Evolutionary conservation across 2,797 vertebrate genomes (phyloP), one percentile per base, ranked within the genome.

Genomic region (Coregonus ussuriensis): DNA sequence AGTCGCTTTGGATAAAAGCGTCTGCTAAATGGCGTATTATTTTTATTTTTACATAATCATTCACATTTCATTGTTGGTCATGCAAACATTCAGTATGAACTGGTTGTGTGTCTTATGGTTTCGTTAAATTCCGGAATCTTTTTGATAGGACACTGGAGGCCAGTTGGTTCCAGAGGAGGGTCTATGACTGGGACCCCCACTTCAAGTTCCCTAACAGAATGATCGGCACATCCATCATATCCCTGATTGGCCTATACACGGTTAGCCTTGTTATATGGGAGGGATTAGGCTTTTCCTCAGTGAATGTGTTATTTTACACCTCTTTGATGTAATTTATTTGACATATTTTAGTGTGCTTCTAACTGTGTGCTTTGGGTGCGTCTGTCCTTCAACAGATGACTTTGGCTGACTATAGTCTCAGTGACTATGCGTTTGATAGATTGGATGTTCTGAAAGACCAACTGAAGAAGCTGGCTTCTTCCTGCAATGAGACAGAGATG

Each of bases 191-290:
- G 95, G 97, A 97, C 76, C 95, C 96, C 4, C 84, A 88, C 82
- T 98, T 97, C 91, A 96, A 95, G 83, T 98, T 96, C 81, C 96
- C 97, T 16, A 96, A 94, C 91, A 94, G 96, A 89, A 95, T 97
- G 91, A 94, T 97, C 6, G 94, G 95, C 47, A 96, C 95, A 0
- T 77, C 87, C 3, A 86, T 96, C 11, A 86, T 98, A 82, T 95
- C 95, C 3, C 88, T 96, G 25, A 94, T 97, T 75, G 95, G 96
- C 78, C 88, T 97, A 0, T 97, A 91, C 87, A 88, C 74, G n/a
- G 21, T 6, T 9, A 4, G 9, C 18, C 2, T 35, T 67, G 31
- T 33, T 35, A 33, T 67, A 33, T 6, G 31, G 31, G 21, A 18
- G 7, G 31, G 65, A 21, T 63, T 63, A 11, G n/a, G n/a, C 7